Conservation (phyloP, 1,140 invertebrate species). For the Oryctes rhinoceros region DNA sequence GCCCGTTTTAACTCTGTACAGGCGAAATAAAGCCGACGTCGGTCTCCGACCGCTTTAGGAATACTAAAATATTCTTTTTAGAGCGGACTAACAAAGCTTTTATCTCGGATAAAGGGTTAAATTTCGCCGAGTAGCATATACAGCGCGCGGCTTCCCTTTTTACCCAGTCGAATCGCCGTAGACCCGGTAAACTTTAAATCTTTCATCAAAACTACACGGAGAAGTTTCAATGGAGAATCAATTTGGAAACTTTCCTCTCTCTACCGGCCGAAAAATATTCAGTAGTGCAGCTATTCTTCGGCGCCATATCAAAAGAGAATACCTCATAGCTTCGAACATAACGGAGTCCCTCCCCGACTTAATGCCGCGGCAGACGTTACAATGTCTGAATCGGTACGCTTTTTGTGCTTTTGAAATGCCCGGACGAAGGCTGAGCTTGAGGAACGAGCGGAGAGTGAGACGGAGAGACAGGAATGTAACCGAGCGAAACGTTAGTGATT, state of each 20-base stretch:
- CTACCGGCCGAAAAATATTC: not conserved
- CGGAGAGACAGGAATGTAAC: no score
- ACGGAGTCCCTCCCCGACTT: not conserved
- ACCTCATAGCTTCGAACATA: not conserved
- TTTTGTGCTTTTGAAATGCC: not conserved
- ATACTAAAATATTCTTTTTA: slow-evolving; percentile 15
- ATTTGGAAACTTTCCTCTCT: slow-evolving; percentile 26
- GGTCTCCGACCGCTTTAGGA: not conserved
- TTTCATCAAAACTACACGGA: slow-evolving; percentile 16
- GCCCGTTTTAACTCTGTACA: not conserved
- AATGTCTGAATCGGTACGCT: not conserved
- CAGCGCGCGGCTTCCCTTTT: not conserved
- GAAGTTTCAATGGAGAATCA: slow-evolving; percentile 27
- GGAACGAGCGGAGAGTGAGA: not conserved
- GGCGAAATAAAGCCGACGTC: not conserved
- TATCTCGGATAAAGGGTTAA: slow-evolving; percentile 31
- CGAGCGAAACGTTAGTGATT: not conserved
- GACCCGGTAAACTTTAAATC: slow-evolving; percentile 27
- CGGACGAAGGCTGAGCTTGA: not conserved
- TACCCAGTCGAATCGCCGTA: not conserved
- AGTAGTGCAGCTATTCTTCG: not conserved
- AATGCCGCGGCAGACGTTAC: slow-evolving; percentile 12
- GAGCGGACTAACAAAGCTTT: slow-evolving; percentile 29
- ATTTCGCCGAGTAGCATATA: not conserved
- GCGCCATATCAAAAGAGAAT: slow-evolving; percentile 8